These are phyloP conservation scores for Urocyon cinereoargenteus DNA, from an alignment of 2,797 vertebrate genomes.

Conservation along the genomic window DNA sequence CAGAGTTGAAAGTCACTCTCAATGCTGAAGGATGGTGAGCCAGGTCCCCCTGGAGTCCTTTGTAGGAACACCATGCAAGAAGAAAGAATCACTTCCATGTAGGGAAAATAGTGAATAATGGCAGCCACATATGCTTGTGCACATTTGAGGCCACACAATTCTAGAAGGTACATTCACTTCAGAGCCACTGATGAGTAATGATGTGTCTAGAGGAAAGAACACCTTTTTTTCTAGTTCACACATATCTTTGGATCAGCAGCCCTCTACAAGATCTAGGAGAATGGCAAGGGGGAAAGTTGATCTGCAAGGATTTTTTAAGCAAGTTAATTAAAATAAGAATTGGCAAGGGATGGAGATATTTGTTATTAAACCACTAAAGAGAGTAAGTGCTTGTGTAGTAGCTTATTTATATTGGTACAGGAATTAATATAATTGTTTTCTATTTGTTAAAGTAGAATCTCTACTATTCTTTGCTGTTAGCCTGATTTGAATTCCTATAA, in stretches of 20 bases:
- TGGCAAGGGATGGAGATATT: background rate
- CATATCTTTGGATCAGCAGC: background rate
- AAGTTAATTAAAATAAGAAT: conserved; percentile 1
- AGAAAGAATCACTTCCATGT: background rate
- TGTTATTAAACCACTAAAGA: conserved; percentile 44
- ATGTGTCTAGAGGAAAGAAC: background rate
- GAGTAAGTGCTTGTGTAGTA: conserved; percentile 3
- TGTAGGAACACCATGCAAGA: background rate
- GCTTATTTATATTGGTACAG: conserved; percentile 15
- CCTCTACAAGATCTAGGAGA: background rate
- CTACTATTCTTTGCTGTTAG: background rate
- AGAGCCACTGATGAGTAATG: background rate
- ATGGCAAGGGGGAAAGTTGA: background rate
- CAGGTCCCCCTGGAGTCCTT: background rate
- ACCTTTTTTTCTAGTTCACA: background rate
- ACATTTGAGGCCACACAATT: background rate
- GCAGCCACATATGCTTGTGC: fast-evolving
- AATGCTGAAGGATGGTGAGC: background rate
- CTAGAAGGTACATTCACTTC: background rate
- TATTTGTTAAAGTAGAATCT: conserved; percentile 38
- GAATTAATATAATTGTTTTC: conserved; percentile 60
- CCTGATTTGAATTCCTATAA: conserved; percentile 30
- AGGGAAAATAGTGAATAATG: background rate
- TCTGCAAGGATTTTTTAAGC: background rate
- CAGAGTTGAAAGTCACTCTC: background rate